Percentiles rank a stretch among this genome's conserved stretches.
These are phyloP conservation scores for Petrocephalus microphthalmus DNA, from an alignment of 2,113 vertebrate species.

Conservation along the genomic window DNA sequence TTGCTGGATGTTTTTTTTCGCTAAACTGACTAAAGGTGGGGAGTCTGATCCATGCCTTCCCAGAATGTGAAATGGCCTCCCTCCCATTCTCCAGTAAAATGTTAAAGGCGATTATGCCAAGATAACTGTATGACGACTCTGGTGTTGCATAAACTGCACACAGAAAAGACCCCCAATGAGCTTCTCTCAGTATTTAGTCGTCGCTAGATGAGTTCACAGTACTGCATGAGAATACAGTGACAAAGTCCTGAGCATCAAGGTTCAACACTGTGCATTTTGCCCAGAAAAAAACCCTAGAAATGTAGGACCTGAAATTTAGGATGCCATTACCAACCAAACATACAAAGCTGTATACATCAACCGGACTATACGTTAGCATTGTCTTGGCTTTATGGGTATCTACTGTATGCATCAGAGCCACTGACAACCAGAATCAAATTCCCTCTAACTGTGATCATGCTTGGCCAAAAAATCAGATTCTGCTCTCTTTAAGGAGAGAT, in stretches of 20 bases:
- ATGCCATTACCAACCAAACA: background rate
- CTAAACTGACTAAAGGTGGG: background rate
- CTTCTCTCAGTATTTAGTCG: background rate
- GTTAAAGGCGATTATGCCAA: background rate
- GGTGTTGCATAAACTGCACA: background rate
- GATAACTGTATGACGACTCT: background rate
- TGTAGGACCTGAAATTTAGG: background rate
- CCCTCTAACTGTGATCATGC: background rate
- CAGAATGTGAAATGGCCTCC: background rate
- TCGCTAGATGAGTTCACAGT: background rate
- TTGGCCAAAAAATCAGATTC: background rate
- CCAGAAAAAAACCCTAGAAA: background rate
- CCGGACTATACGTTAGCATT: background rate
- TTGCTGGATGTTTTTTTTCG: background rate
- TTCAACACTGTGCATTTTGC: background rate
- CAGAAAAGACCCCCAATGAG: background rate
- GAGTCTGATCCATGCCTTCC: background rate
- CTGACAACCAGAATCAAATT: background rate
- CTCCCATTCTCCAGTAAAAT: background rate
- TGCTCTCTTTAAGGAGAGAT: background rate
- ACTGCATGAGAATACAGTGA: background rate
- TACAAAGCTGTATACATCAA: background rate
- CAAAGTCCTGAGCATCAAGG: background rate
- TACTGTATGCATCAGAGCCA: background rate
- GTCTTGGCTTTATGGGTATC: background rate